phyloP scores from a whole-genome alignment of 2,113 vertebrate species.

The Brachyistius frenatus region DNA sequence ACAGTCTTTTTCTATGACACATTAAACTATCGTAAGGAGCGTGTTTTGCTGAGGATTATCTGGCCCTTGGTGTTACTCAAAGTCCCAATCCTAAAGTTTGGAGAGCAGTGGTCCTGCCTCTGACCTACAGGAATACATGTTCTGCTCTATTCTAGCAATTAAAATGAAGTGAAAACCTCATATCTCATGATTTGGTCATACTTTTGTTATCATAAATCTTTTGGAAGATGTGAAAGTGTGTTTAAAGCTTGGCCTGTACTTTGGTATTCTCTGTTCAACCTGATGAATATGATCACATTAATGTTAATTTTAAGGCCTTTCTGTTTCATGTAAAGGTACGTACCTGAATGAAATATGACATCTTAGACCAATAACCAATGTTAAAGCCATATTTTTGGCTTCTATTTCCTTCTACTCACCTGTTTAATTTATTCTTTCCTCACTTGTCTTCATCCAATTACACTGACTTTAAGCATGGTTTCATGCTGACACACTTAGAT shows the following conservation, averaged over 20 bases:
- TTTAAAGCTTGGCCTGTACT: too few species aligned
- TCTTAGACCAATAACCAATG: not conserved
- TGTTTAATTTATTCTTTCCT: too few species aligned
- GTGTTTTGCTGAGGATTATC: not conserved
- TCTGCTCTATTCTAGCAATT: slow-evolving; percentile 1
- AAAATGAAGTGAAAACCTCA: not conserved
- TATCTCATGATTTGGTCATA: not conserved
- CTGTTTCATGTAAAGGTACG: not conserved
- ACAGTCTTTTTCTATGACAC: not conserved
- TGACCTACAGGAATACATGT: not conserved
- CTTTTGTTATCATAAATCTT: slow-evolving; percentile 12
- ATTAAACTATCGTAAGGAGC: not conserved
- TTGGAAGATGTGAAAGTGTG: not conserved
- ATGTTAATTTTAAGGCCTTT: not conserved
- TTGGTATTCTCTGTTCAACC: not conserved
- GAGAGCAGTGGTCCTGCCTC: not conserved
- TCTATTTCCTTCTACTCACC: too few species aligned
- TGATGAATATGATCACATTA: not conserved
- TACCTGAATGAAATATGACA: not conserved
- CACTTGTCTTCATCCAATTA: too few species aligned
- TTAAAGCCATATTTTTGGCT: not conserved
- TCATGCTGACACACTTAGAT: not conserved
- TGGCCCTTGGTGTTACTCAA: not conserved
- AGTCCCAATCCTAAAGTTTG: not conserved
- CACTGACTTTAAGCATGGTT: not conserved